These are phyloP conservation scores for Halocynthia aurantium DNA, from an alignment of 23 tunicate genomes.

Conservation along the genomic window DNA sequence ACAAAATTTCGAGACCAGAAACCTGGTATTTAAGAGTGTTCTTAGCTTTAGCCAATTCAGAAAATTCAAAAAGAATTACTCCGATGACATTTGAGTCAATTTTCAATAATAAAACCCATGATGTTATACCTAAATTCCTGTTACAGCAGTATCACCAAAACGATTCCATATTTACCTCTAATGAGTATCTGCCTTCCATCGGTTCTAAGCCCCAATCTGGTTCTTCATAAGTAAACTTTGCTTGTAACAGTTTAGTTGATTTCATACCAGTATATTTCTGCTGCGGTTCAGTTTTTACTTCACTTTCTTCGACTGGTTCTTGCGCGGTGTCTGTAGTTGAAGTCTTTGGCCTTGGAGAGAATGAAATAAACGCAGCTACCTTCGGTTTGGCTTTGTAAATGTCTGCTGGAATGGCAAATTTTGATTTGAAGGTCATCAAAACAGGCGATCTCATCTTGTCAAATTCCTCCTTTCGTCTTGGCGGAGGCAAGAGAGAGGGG, in stretches of 20 bases:
- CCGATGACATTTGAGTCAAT: too few species aligned
- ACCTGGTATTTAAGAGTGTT: too few species aligned
- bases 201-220: constrained; percentile 56
- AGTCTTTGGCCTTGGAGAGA: background rate
- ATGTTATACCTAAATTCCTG: too few species aligned
- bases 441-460: constrained; percentile 5
- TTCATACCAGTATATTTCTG: too few species aligned
- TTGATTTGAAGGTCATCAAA: constrained; percentile 6
- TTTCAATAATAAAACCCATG: too few species aligned
- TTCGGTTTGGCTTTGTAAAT: constrained; percentile 19
- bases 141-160: too few species aligned
- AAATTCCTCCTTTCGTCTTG: background rate
- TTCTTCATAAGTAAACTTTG: constrained; percentile 49
- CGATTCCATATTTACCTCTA: constrained; percentile 1
- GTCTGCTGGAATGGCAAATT: constrained; percentile 22
- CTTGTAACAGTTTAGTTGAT: constrained; percentile 25
- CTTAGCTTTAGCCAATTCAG: too few species aligned
- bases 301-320: background rate
- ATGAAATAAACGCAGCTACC: constrained; percentile 13
- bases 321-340: too few species aligned
- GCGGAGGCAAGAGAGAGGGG: background rate
- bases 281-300: background rate
- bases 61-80: too few species aligned
- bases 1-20: too few species aligned
- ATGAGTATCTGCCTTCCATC: constrained; percentile 20